Evolutionary conservation across 1,140 invertebrate genomes (phyloP).

Genomic region (Drosophila tropicalis): DNA sequence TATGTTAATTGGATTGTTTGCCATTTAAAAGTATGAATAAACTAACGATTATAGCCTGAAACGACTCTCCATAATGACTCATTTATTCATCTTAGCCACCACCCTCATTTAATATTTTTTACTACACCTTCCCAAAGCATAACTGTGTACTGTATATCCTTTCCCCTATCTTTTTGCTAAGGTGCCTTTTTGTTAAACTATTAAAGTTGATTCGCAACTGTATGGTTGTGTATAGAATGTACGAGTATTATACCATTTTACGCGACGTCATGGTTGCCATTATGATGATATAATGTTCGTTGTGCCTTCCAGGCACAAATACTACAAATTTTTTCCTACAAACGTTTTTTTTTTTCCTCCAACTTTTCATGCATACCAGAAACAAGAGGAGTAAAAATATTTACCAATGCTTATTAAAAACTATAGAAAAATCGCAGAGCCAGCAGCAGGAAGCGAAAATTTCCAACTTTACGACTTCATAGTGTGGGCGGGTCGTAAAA

Average conservation of each 20-base stretch:
- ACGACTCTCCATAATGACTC: background rate
- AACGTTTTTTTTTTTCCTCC: conserved; percentile 34
- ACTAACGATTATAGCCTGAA: background rate
- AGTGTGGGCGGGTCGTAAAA: conserved; percentile 79
- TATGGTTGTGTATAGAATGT: conserved; percentile 1
- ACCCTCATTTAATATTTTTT: conserved; percentile 27
- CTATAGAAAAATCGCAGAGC: conserved; percentile 66
- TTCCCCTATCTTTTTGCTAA: conserved; percentile 49
- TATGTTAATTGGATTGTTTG: too few species aligned
- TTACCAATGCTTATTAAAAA: conserved; percentile 78
- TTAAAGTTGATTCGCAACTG: conserved; percentile 58
- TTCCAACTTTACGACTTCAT: conserved; percentile 80
- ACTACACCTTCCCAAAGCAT: conserved; percentile 48
- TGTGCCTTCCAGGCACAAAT: conserved; percentile 1
- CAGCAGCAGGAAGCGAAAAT: conserved; percentile 75
- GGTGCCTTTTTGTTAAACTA: conserved; percentile 46
- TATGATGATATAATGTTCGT: conserved; percentile 30
- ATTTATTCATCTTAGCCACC: background rate
- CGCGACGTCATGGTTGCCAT: conserved; percentile 41
- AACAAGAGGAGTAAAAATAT: conserved; percentile 29
- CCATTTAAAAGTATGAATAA: background rate
- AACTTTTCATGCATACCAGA: conserved; percentile 27
- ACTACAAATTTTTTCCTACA: conserved; percentile 50
- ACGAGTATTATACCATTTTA: conserved; percentile 35
- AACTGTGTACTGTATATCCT: conserved; percentile 12